A percentile compares a stretch with the other conserved stretches of the same genome.
These are phyloP conservation scores for Craniophora ligustri DNA, from an alignment of 2,888 invertebrate species.

Conservation along the genomic window DNA sequence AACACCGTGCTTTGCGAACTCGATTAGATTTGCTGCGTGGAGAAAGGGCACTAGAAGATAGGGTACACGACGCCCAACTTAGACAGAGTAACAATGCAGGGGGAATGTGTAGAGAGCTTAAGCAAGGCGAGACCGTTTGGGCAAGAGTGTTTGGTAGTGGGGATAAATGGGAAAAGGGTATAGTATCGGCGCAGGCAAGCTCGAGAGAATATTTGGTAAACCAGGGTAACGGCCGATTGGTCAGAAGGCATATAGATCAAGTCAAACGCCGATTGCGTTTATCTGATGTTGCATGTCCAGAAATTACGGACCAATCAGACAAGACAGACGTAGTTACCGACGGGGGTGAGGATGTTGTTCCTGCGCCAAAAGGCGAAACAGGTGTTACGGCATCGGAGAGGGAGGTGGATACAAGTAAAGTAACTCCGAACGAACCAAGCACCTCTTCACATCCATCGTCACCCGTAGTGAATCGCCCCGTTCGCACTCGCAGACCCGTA, in stretches of 20 bases:
- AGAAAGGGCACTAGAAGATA: background rate
- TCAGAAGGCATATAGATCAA: background rate
- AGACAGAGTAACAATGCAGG: background rate
- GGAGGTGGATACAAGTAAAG: no score
- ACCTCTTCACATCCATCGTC: no score
- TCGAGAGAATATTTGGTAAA: background rate
- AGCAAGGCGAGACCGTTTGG: background rate
- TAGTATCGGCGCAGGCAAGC: background rate
- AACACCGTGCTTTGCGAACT: conserved; percentile 13
- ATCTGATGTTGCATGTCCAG: background rate
- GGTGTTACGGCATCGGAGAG: no score
- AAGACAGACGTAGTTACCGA: no score
- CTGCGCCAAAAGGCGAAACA: no score
- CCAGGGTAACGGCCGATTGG: background rate
- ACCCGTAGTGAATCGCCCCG: no score
- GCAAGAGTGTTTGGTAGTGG: background rate
- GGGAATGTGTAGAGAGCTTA: background rate
- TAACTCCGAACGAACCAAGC: no score
- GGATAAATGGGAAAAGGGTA: background rate
- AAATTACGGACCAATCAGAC: no score
- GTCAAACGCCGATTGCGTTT: background rate
- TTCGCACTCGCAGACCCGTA: no score
- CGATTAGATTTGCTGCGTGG: conserved; percentile 16
- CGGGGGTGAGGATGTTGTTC: no score
- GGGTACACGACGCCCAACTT: background rate